Evolutionary conservation across 2,113 vertebrate genomes (phyloP).

Genomic region (Coturnix japonica): DNA sequence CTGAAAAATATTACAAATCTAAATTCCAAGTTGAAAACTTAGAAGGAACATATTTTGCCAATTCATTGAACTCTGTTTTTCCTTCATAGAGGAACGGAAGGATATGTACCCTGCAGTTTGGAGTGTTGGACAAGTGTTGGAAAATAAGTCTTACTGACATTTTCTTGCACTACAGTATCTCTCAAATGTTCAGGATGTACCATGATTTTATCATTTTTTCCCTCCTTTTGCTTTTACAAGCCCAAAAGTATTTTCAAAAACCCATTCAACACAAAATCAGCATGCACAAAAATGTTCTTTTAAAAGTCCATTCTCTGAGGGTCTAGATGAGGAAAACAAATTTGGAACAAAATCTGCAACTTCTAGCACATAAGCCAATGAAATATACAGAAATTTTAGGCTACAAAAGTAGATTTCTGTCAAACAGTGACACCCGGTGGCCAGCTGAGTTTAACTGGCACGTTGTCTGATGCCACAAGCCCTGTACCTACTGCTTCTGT

Average conservation of each 20-base stretch:
- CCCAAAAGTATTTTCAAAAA: background rate
- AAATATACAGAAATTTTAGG: rapidly evolving
- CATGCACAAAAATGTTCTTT: background rate
- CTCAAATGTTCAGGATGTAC: background rate
- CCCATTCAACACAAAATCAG: background rate
- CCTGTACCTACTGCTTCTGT: background rate
- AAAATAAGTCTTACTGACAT: background rate
- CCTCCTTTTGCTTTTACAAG: background rate
- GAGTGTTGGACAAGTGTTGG: background rate
- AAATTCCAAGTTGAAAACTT: background rate
- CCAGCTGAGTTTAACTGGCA: background rate
- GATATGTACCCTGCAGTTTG: background rate
- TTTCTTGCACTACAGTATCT: background rate
- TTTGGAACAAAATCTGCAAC: background rate
- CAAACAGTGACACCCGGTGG: slow-evolving; percentile 48
- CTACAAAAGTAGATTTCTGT: background rate
- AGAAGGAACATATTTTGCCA: background rate
- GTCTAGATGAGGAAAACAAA: background rate
- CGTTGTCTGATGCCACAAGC: rapidly evolving
- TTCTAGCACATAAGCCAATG: rapidly evolving
- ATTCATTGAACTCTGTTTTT: background rate
- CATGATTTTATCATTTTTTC: background rate
- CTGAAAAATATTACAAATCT: background rate
- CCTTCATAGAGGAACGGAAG: background rate
- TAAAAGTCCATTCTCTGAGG: background rate